A percentile compares a stretch with the other conserved stretches of the same genome.
Conservation (phyloP, 1,140 invertebrate species). For the Zaprionus vittiger region DNA sequence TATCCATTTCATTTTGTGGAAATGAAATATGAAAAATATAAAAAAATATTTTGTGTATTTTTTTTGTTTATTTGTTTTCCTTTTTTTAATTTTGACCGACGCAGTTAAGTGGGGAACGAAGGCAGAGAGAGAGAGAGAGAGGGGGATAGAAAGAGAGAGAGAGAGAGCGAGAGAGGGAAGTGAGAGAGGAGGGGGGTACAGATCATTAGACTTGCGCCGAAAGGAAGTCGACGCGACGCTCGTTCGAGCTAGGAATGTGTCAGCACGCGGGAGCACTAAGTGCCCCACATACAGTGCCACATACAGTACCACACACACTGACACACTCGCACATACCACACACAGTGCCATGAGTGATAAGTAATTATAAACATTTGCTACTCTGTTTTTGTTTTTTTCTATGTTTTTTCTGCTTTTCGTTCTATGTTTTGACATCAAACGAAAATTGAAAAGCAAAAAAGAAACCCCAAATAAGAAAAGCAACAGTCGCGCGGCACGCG, state of each 20-base stretch:
- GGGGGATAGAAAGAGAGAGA: not conserved
- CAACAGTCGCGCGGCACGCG: no score
- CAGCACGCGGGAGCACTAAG: constrained; percentile 27
- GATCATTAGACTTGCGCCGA: constrained; percentile 42
- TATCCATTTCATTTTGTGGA: constrained; percentile 72
- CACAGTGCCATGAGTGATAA: constrained; percentile 49
- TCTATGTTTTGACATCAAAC: constrained; percentile 72
- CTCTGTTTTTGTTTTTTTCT: constrained; percentile 28
- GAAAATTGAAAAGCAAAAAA: constrained; percentile 57
- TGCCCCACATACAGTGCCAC: constrained; percentile 33
- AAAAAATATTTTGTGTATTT: constrained; percentile 24
- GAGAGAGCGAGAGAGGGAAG: not conserved
- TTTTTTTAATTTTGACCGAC: constrained; percentile 9
- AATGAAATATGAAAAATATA: constrained; percentile 39
- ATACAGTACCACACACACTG: constrained; percentile 16
- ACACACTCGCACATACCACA: not conserved
- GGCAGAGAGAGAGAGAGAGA: not conserved
- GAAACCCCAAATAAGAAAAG: constrained; percentile 60
- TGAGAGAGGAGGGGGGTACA: constrained; percentile 2
- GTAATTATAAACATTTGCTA: constrained; percentile 72
- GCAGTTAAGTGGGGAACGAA: constrained; percentile 10
- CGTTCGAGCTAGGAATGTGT: constrained; percentile 29
- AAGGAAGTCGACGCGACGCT: constrained; percentile 40
- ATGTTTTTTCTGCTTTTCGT: constrained; percentile 4
- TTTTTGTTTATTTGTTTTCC: constrained; percentile 9